Evolutionary conservation across 2,797 vertebrate genomes (phyloP), one percentile per base, ranked within the genome.

Genomic region (Babyrousa celebensis): DNA sequence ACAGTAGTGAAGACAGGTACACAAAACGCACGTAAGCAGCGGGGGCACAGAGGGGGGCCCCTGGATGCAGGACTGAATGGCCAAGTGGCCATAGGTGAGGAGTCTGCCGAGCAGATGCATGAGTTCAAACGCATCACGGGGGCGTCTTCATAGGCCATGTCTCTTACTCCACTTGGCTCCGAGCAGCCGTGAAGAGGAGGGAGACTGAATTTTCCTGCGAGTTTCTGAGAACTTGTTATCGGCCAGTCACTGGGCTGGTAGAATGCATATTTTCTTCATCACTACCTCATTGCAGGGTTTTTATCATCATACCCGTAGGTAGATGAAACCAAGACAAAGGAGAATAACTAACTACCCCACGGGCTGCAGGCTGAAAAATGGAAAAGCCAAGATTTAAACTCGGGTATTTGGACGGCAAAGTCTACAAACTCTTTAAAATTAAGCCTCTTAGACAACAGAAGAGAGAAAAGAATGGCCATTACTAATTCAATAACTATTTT

Each of bases 351-450:
- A 87, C 52, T 54, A 82, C 6, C 12, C 29, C 5, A 23, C 63
- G 40, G 6, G 16, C 87, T 63, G 74, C 18, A 83, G 21, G 32
- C 1, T 60, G 79, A 65, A 79, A 52, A 82, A 43, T 74, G 54
- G 85, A 79, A 71, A 56, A 96, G 70, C 17, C 17, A 93, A 91
- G 25, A 90, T 67, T 54, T 89, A 79, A 83, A 77, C 27, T 48
- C 8, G n/a, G 18, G 16, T 32, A 40, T 85, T 91, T 93, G 67
- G 48, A 63, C 40, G 52, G 3, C 25, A 77, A 48, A 62, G 40
- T 68, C 40, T 72, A 88, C 11, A 56, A 71, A 27, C 71, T 74
- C 21, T 68, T 93, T 88, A 43, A 71, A 92, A 80, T 32, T 70
- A 29, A 65, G 15, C 56, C 18, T 75, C 29, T 32, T 83, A 5